Percentiles rank a stretch among this genome's conserved stretches.
Conservation (phyloP, 2,888 invertebrate species). For the Acanthopleura granulata region DNA sequence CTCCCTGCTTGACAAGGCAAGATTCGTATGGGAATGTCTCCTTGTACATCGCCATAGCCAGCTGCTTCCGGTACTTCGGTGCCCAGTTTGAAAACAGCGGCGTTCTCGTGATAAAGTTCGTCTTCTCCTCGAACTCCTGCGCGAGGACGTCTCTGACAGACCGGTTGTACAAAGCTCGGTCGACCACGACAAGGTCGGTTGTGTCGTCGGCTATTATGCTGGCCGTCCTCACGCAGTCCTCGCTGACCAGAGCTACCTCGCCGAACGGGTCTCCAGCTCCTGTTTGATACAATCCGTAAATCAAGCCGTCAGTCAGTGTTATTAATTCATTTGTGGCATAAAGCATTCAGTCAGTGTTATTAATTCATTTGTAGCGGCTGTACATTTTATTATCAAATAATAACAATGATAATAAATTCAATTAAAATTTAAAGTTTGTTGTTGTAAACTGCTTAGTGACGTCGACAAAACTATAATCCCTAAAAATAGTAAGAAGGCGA, state of each 20-base stretch:
- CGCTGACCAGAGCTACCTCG: conserved; percentile 66
- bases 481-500: too few relatives aligned
- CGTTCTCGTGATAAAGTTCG: conserved; percentile 57
- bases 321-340: too few relatives aligned
- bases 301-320: too few relatives aligned
- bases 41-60: conserved; percentile 67
- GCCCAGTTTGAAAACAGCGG: conserved; percentile 64
- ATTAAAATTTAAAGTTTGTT: too few relatives aligned
- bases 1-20: conserved; percentile 61
- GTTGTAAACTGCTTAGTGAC: too few relatives aligned
- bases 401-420: too few relatives aligned
- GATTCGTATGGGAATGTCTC: conserved; percentile 60
- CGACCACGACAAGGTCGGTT: conserved; percentile 66
- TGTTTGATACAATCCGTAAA: too few relatives aligned
- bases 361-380: too few relatives aligned
- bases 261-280: conserved; percentile 67
- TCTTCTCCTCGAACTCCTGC: conserved; percentile 65
- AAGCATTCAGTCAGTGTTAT: too few relatives aligned
- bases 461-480: too few relatives aligned
- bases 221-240: conserved; percentile 65
- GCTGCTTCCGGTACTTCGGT: conserved; percentile 65
- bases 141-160: conserved; percentile 63
- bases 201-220: conserved; percentile 62
- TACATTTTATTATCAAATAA: too few relatives aligned
- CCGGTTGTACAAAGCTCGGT: conserved; percentile 62